Evolutionary conservation across 2,797 vertebrate genomes (phyloP).

Genomic region (Phataginus tetradactyla): DNA sequence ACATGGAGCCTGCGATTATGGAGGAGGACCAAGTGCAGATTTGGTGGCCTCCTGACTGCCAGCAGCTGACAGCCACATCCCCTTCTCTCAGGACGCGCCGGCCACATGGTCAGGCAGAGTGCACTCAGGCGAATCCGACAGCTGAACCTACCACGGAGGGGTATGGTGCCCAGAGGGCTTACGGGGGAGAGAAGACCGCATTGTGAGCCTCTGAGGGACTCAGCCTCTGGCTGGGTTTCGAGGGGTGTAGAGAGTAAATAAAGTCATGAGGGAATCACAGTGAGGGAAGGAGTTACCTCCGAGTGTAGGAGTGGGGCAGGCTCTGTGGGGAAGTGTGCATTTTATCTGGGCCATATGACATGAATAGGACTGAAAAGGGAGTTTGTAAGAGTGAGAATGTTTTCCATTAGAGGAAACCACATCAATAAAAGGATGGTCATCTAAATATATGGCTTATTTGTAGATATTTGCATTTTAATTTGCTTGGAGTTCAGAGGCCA

Average conservation of each 20-base stretch:
- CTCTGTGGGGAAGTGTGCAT: not conserved
- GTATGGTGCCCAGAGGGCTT: not conserved
- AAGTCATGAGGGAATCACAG: not conserved
- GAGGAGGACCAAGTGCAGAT: not conserved
- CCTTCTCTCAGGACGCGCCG: not conserved
- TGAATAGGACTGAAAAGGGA: not conserved
- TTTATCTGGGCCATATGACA: not conserved
- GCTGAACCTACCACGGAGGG: not conserved
- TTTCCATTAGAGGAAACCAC: not conserved
- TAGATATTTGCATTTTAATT: not conserved
- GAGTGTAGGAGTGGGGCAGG: not conserved
- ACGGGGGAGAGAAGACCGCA: not conserved
- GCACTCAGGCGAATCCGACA: not conserved
- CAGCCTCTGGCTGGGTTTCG: not conserved
- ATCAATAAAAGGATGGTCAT: not conserved
- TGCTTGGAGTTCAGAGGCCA: not conserved
- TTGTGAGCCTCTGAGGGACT: not conserved
- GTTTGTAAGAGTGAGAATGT: not conserved
- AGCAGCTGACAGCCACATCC: slow-evolving; percentile 20
- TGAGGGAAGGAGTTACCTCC: not conserved
- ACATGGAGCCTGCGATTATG: not conserved
- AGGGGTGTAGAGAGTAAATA: not conserved
- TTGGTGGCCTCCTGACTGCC: not conserved
- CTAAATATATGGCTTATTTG: not conserved
- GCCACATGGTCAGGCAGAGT: not conserved